These are phyloP conservation scores for Sphinx pinastri DNA, from an alignment of 2,888 invertebrate species.

Conservation along the genomic window DNA sequence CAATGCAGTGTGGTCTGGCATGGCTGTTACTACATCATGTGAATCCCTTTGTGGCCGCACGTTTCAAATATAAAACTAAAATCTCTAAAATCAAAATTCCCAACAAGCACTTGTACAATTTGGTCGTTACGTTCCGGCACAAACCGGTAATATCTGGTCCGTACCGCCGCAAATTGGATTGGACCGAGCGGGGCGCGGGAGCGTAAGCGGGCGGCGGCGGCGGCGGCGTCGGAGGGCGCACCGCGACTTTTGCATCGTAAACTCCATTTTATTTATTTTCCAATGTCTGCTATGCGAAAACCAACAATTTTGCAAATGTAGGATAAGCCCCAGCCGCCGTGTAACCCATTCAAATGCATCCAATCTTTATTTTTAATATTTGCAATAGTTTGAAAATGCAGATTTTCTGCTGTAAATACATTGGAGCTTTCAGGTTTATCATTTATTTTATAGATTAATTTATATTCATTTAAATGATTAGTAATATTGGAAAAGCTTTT, in stretches of 20 bases:
- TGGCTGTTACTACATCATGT: constrained; percentile 14
- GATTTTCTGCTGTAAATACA: not conserved
- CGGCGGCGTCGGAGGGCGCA: constrained; percentile 31
- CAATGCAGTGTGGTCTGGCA: not conserved
- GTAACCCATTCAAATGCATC: constrained; percentile 15
- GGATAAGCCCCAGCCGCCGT: constrained; percentile 19
- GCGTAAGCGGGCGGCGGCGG: not conserved
- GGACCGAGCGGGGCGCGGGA: constrained; percentile 48
- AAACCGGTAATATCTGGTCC: constrained; percentile 63
- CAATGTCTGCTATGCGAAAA: constrained; percentile 32
- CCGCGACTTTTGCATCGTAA: constrained; percentile 57
- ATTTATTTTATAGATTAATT: not conserved
- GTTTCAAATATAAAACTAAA: constrained; percentile 24
- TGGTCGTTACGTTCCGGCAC: constrained; percentile 32
- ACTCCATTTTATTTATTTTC: constrained; percentile 52
- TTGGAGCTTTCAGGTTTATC: not conserved
- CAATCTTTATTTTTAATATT: constrained; percentile 11
- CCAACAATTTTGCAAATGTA: constrained; percentile 22
- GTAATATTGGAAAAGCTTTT: no score
- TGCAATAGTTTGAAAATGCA: not conserved
- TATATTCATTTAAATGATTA: not conserved
- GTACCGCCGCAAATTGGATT: constrained; percentile 71
- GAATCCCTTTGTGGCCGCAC: constrained; percentile 12
- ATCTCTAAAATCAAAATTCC: constrained; percentile 36
- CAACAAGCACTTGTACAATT: constrained; percentile 36